Evolutionary conservation across 2,888 invertebrate genomes (phyloP), one percentile per base, ranked within the genome.

Genomic region (Cryptophagus acutangulus): DNA sequence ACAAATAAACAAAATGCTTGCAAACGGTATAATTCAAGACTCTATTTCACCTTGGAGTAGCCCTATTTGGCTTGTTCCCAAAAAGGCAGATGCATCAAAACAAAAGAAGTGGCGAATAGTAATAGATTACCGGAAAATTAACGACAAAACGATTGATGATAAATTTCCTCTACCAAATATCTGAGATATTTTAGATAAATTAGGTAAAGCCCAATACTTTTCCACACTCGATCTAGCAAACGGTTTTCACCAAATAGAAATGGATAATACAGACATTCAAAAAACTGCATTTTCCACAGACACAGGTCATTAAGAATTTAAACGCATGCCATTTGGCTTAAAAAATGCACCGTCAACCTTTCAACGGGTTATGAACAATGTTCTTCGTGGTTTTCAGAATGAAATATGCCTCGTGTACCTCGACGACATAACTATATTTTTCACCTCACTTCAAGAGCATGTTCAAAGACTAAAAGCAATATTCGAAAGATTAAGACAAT

Each of bases 311-410:
- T 40, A 36, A 26, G 40, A 41, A 25, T 44, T 29, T 9, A n/a
- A 9, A 5, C 50, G 53, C 17, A 55, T 62, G 55, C 55, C 54
- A 1, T 56, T 60, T 31, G 58, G 55, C 1, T 31, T 60, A 28
- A 57, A 54, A 38, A 55, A 54, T 26, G 55, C 57, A 3, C 58
- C 57, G 1, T 30, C 24, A 3, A 36, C 36, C 3, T 36, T 36
- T 25, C 36, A 36, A 12, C 3, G 36, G 2, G 36, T 25, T 4
- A 36, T 36, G 36, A 26, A 36, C 25, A 31, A 17, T 17, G 33
- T 34, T 17, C 46, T 61, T 60, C 15, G 62, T 76, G 77, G 48
- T 82, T 81, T 57, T 81, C 79, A 58, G 70, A 38, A 41, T 15
- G 33, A 36, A 42, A 31, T 36, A 15, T 43, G 43, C 35, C 29